phyloP scores from a whole-genome alignment of 2,113 vertebrate species.

The Eleginops maclovinus region DNA sequence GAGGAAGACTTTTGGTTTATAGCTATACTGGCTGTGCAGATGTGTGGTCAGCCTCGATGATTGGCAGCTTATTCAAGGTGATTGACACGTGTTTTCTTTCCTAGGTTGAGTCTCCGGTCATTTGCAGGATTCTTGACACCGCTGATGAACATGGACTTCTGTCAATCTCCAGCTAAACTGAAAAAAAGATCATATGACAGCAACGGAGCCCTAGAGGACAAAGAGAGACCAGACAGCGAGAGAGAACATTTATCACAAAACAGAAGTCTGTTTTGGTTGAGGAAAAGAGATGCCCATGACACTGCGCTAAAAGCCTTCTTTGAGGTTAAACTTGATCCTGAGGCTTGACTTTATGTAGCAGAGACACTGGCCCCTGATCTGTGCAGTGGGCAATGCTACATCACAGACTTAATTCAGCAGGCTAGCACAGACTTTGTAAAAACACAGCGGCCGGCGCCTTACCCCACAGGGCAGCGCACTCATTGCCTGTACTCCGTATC shows the following conservation, averaged over 20 bases:
- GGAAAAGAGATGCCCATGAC: conserved; percentile 30
- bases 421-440: conserved; percentile 6
- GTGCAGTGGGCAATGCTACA: conserved; percentile 8
- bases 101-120: conserved; percentile 97
- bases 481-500: conserved; percentile 44
- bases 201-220: conserved; percentile 19
- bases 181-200: conserved; percentile 14
- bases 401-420: conserved; percentile 1
- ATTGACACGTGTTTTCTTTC: neutral
- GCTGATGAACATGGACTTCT: conserved; percentile 96
- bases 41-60: neutral
- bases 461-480: conserved; percentile 14
- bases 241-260: conserved; percentile 12
- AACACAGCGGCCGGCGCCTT: conserved; percentile 15
- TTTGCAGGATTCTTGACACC: conserved; percentile 97
- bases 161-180: conserved; percentile 89
- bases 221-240: neutral
- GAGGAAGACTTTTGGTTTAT: neutral
- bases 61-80: neutral
- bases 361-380: neutral
- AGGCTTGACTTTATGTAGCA: conserved; percentile 49
- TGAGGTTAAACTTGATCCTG: conserved; percentile 33
- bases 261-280: conserved; percentile 15
- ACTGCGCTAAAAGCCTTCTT: conserved; percentile 39
- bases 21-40: neutral